Evolutionary conservation across 1,140 invertebrate genomes (phyloP).

Genomic region (Halictus rubicundus): DNA sequence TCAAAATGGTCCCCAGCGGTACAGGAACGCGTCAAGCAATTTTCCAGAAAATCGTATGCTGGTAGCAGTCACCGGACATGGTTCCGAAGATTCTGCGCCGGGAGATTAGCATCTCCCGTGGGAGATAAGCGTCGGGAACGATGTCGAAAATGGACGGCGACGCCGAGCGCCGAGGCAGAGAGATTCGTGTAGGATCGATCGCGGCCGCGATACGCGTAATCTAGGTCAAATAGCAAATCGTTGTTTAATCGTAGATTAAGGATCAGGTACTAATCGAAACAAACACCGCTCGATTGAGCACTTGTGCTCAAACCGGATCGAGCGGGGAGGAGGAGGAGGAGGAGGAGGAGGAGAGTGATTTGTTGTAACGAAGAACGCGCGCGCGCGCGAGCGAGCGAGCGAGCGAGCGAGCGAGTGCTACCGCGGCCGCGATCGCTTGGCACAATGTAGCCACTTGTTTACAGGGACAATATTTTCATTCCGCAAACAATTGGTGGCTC

Average conservation of each 20-base stretch:
- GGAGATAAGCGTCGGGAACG: background rate
- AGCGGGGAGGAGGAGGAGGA: background rate
- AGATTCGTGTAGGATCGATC: constrained; percentile 38
- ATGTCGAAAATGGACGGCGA: background rate
- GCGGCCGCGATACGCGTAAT: constrained; percentile 57
- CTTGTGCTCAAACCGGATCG: constrained; percentile 36
- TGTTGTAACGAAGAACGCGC: constrained; percentile 67
- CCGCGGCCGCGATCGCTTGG: constrained; percentile 38
- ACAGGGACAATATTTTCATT: constrained; percentile 81
- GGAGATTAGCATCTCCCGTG: no score
- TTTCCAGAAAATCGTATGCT: no score
- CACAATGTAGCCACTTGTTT: constrained; percentile 76
- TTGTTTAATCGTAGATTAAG: constrained; percentile 68
- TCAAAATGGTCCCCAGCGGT: no score
- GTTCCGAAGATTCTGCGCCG: no score
- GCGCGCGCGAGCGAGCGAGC: background rate
- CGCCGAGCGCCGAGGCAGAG: background rate
- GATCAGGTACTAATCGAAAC: constrained; percentile 62
- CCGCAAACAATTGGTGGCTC: constrained; percentile 79
- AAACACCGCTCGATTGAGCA: constrained; percentile 60
- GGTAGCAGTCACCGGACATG: no score
- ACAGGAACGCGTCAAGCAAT: no score
- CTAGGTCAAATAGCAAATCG: constrained; percentile 68
- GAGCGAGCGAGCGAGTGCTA: background rate
- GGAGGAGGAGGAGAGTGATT: constrained; percentile 60